Evolutionary conservation across 1,140 invertebrate species (phyloP).

Genomic region (Chionoecetes opilio): DNA sequence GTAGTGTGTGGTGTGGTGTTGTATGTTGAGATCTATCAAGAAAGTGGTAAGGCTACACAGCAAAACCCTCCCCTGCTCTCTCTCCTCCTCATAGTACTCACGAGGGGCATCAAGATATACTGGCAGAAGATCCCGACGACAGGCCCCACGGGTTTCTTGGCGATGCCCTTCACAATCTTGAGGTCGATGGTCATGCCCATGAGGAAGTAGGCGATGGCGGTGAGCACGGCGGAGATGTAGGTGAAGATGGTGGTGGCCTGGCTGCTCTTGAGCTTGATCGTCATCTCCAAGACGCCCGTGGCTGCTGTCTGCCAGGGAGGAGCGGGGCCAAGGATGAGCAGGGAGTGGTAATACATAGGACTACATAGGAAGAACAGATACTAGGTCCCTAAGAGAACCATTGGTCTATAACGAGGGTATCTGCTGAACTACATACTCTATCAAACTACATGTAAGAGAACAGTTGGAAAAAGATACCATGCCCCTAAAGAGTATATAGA

Average conservation of each 20-base stretch:
- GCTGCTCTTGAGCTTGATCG: neutral
- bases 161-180: constrained; percentile 83
- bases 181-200: constrained; percentile 84
- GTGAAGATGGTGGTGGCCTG: constrained; percentile 36
- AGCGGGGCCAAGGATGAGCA: neutral
- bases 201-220: constrained; percentile 80
- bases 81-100: too few relatives aligned
- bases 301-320: constrained; percentile 43
- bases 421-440: too few relatives aligned
- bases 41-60: too few relatives aligned
- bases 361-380: too few relatives aligned
- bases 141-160: constrained; percentile 83
- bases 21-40: too few relatives aligned
- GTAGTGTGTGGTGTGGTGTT: too few relatives aligned
- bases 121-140: constrained; percentile 82
- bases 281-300: constrained; percentile 2
- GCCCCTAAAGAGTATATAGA: too few relatives aligned
- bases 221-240: neutral
- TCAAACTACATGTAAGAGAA: too few relatives aligned
- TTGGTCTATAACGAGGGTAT: too few relatives aligned
- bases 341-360: neutral
- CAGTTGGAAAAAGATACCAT: too few relatives aligned
- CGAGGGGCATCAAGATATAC: constrained; percentile 65
- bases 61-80: too few relatives aligned
- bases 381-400: too few relatives aligned